Percentiles rank a stretch among this genome's conserved stretches.
Evolutionary conservation across 2,797 vertebrate genomes (phyloP).

Genomic region (Australoheros facetus): DNA sequence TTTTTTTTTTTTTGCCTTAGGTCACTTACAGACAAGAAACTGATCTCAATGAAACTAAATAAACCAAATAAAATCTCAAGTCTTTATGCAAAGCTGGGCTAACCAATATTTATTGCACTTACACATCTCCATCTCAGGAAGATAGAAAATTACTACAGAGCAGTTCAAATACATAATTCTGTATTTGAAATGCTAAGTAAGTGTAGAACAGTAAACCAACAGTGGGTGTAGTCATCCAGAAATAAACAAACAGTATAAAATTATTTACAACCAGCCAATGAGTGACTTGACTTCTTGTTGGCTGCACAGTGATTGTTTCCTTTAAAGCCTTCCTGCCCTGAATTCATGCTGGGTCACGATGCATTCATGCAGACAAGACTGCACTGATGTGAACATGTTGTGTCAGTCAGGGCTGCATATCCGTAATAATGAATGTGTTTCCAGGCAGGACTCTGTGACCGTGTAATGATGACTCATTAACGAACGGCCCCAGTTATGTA

Average conservation of each 20-base stretch:
- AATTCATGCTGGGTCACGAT: constrained; percentile 9
- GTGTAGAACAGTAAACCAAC: not conserved
- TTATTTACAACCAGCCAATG: not conserved
- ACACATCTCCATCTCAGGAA: not conserved
- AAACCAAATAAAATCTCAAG: not conserved
- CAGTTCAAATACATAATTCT: not conserved
- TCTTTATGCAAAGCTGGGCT: not conserved
- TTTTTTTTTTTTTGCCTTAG: no score
- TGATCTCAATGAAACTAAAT: not conserved
- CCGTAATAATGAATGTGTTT: constrained; percentile 66
- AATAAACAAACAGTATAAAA: not conserved
- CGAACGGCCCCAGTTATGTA: not conserved
- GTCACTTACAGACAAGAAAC: no score
- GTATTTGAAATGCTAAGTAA: no score
- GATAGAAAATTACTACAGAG: not conserved
- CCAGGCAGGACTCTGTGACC: constrained; percentile 41
- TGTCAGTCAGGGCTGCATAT: constrained; percentile 37
- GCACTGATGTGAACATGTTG: constrained; percentile 42
- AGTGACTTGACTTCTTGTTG: constrained; percentile 8
- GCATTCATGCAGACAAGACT: constrained; percentile 43
- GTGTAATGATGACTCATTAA: constrained; percentile 41
- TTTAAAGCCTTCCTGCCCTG: constrained; percentile 14
- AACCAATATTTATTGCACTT: not conserved
- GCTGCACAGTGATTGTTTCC: not conserved
- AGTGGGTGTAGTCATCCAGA: not conserved